Evolutionary conservation across 2,113 vertebrate genomes (phyloP).

Genomic region (Hucho hucho): DNA sequence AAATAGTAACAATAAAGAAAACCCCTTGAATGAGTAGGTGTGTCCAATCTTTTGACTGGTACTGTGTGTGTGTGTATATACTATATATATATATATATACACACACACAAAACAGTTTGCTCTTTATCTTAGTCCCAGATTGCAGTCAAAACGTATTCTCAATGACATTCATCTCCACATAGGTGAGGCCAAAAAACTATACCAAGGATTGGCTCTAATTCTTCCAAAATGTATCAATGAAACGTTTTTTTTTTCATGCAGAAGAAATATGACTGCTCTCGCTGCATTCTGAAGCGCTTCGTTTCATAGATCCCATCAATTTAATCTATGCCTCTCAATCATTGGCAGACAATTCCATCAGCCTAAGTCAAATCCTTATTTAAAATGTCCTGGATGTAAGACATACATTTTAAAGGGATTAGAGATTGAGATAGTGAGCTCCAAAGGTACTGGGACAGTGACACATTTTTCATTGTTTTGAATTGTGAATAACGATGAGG

Average conservation of each 20-base stretch:
- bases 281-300: neutral
- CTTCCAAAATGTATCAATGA: neutral
- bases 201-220: no score
- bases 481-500: no score
- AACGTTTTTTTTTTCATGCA: slow-evolving; percentile 8
- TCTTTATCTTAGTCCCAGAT: slow-evolving; percentile 3
- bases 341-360: slow-evolving; percentile 9
- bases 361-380: slow-evolving; percentile 28
- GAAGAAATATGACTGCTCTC: neutral
- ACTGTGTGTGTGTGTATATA: no score
- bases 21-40: no score
- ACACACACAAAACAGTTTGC: no score
- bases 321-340: slow-evolving; percentile 29
- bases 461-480: no score
- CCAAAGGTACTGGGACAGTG: no score
- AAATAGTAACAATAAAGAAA: no score
- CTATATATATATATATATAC: no score
- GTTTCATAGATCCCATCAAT: neutral
- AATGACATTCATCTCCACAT: slow-evolving; percentile 22
- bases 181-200: neutral
- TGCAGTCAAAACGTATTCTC: slow-evolving; percentile 21
- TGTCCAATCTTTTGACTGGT: no score
- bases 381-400: neutral
- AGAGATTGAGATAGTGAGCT: neutral
- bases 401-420: neutral